Evolutionary conservation across 2,797 vertebrate genomes (phyloP), one percentile per base, ranked within the genome.

Genomic region (Menidia menidia): DNA sequence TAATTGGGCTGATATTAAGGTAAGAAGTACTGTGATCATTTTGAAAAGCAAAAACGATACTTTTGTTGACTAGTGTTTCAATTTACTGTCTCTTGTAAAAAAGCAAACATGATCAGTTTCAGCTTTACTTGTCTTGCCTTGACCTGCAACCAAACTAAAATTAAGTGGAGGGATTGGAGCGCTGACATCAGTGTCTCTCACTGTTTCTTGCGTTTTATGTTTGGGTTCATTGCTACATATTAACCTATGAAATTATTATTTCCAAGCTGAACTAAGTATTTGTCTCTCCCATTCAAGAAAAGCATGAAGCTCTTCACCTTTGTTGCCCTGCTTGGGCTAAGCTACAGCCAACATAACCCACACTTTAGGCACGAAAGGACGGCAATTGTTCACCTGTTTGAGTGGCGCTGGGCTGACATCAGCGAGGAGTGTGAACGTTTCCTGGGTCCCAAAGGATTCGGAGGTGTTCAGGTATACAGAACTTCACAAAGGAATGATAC

Each of bases 321-420:
- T 45, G 80, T 95, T 35, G 79, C 88, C 0, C 15, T 91, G 18
- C 64, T 90, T 0, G 94, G 94, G 45, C 0, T 95, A 32, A 84
- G 93, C 60, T 48, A 90, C 39, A 95, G 93, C 15, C 97, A 98
- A 57, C 94, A 95, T 62, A 55, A 78, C 83, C 95, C 97, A 0
- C 84, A 96, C 4, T 88, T 86, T 0, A 58, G 68, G 8, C 0
- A 92, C 0, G 95, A 94, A 30, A 92, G 90, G 56, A 96, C 94
- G 0, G 79, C 96, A 56, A 94, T 99, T 0, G 97, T 99, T 1
- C 97, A 99, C 62, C 92, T 99, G 76, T 99, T 99, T 60, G 97
- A 98, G 60, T 99, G 97, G 97, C 94, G 95, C 60, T 99, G 98
- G 98, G 86, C 19, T 0, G 97, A 99, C 72, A 94, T 98, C 14